These are phyloP conservation scores for Sylvicapra grimmia DNA, from an alignment of 2,113 vertebrate species.

Conservation along the genomic window DNA sequence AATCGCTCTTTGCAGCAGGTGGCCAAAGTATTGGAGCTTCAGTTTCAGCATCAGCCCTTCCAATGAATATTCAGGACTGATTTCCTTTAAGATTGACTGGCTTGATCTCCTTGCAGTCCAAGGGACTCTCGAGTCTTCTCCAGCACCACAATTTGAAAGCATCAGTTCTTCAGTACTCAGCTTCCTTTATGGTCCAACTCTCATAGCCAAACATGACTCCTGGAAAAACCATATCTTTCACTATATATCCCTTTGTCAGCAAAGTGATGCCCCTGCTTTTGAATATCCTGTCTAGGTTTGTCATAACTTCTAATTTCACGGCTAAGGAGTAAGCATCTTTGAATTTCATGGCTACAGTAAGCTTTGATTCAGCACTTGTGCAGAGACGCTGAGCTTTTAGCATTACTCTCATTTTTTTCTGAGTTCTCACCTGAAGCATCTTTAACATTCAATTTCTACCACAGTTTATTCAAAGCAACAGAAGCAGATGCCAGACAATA, in stretches of 20 bases:
- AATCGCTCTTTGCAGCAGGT: not conserved
- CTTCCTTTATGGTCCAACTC: not conserved
- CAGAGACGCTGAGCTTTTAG: not conserved
- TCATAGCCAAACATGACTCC: not conserved
- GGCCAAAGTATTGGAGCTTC: not conserved
- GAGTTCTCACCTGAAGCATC: not conserved
- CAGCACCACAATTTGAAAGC: not conserved
- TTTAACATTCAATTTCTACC: not conserved
- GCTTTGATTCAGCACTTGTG: not conserved
- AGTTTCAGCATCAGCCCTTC: not conserved
- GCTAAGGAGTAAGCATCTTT: not conserved
- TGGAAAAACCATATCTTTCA: not conserved
- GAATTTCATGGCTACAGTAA: not conserved
- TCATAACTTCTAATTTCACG: not conserved
- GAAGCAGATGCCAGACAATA: not conserved
- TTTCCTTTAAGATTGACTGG: not conserved
- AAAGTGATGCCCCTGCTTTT: not conserved
- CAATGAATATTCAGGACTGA: not conserved
- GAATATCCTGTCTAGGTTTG: not conserved
- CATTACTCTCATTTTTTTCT: not conserved
- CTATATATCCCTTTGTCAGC: not conserved
- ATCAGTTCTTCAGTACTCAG: not conserved
- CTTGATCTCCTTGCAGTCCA: not conserved
- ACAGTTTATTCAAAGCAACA: not conserved
- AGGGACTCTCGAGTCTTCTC: not conserved